phyloP scores from a whole-genome alignment of 2,113 vertebrate genomes.

The Erinaceus europaeus region DNA sequence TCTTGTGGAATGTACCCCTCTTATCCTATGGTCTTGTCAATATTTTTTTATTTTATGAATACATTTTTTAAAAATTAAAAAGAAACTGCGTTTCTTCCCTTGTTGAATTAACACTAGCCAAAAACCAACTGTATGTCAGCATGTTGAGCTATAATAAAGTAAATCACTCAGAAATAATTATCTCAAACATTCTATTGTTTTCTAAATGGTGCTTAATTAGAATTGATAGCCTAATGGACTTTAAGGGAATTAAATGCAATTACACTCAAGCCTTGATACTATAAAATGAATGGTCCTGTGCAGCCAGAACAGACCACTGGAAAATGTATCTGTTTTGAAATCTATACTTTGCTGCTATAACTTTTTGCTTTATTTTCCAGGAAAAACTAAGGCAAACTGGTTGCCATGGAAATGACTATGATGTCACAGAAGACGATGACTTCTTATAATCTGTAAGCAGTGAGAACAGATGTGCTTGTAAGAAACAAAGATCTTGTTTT shows the following conservation, averaged over 20 bases:
- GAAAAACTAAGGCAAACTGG: slow-evolving; percentile 13
- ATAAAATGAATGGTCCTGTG: background rate
- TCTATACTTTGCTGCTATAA: slow-evolving; percentile 27
- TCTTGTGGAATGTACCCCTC: too few species aligned
- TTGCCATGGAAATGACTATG: slow-evolving; percentile 71
- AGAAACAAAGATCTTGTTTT: slow-evolving; percentile 78
- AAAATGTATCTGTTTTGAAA: slow-evolving; percentile 28
- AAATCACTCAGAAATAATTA: slow-evolving; percentile 25
- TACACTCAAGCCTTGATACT: background rate
- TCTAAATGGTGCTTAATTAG: background rate
- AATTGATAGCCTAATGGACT: background rate
- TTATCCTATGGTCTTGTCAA: too few species aligned
- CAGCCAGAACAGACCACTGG: background rate
- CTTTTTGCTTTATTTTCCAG: slow-evolving; percentile 19
- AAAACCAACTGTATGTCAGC: background rate
- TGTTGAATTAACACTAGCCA: slow-evolving; percentile 43
- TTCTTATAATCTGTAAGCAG: slow-evolving; percentile 73
- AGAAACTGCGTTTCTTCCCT: slow-evolving; percentile 36
- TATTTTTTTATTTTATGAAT: too few species aligned
- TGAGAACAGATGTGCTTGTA: slow-evolving; percentile 71
- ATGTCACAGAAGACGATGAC: slow-evolving; percentile 66
- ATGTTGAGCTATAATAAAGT: background rate
- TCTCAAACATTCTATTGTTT: slow-evolving; percentile 2
- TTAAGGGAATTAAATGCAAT: slow-evolving; percentile 13
- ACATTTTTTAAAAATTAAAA: too few species aligned